Conservation (phyloP, 2,888 invertebrate genomes). For the Cataglyphis livida region DNA sequence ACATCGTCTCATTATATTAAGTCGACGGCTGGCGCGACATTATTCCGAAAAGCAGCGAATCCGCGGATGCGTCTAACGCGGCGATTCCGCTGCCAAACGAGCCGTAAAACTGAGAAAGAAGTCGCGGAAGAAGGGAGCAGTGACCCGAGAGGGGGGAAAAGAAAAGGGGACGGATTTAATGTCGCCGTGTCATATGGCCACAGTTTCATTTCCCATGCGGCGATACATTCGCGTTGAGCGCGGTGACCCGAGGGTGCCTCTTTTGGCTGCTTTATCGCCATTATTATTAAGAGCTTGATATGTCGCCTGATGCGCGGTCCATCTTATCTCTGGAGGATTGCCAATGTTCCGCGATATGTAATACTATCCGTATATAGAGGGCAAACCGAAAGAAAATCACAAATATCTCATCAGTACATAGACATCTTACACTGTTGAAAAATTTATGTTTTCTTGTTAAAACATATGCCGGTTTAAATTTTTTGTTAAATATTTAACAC, state of each 20-base stretch:
- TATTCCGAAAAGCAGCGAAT: conserved; percentile 9
- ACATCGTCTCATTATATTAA: conserved; percentile 39
- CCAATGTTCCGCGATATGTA: conserved; percentile 69
- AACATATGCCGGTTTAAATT: too few relatives aligned
- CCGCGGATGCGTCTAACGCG: conserved; percentile 44
- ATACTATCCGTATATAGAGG: background rate
- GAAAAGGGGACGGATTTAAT: background rate
- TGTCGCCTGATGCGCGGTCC: conserved; percentile 70
- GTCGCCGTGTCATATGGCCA: conserved; percentile 27
- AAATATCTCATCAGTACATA: background rate
- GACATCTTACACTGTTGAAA: background rate
- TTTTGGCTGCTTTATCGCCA: conserved; percentile 70
- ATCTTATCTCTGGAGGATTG: conserved; percentile 74
- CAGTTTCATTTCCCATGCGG: conserved; percentile 21
- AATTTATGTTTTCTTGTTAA: too few relatives aligned
- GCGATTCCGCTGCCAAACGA: conserved; percentile 36
- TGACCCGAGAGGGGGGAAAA: background rate
- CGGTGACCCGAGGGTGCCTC: conserved; percentile 19
- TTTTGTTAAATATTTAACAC: too few relatives aligned
- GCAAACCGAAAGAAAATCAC: conserved; percentile 14
- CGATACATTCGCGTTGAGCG: background rate
- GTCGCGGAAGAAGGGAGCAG: conserved; percentile 10
- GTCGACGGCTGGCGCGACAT: conserved; percentile 8
- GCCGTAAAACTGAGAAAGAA: conserved; percentile 42
- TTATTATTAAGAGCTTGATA: conserved; percentile 77